Base-by-base conservation (phyloP, 2,113 vertebrate genomes). In the Mesitornis unicolor region DNA sequence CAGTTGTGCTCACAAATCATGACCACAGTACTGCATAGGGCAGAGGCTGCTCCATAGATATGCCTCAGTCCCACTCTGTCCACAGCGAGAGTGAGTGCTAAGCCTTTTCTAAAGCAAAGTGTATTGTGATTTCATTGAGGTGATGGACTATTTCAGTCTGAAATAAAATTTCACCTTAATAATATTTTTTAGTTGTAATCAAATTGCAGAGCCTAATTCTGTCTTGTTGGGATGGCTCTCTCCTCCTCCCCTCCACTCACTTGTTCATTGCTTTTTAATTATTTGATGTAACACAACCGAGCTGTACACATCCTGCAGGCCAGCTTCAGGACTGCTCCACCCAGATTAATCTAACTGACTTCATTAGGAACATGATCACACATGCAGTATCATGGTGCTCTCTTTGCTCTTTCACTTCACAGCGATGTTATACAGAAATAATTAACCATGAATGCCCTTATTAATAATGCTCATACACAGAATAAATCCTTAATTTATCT, bases 401-500 rank as follows among this genome's bases (percentile, higher is more conserved):
- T 26, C 86, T 96, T 74, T 60, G 94, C 74, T 88, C 57, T 95
- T 97, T 89, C 95, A 76, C 79, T 97, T 90, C 95, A 84, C 45
- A 20, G 47, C 42, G 33, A 91, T 89, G 87, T 93, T 95, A n/a
- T 50, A 95, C 79, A 95, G 78, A 93, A 91, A 94, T 93, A 97
- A 97, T 97, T 97, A 97, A 96, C 87, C 92, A 93, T 88, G 89
- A 92, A 31, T 82, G 85, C 94, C 84, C 86, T 93, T 96, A 87
- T 95, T 97, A 95, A 91, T 96, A 96, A 95, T 92, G 89, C 87
- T 93, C 79, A 91, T 91, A 94, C 93, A 82, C 90, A 94, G 92
- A 90, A 88, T 57, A 93, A 93, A 88, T 89, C 93, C 57, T 95
- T 96, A 90, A 96, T 97, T 97, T 98, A 77, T 97, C 81, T 96